Evolutionary conservation across 1,140 invertebrate species (phyloP).

Genomic region (Brachionus plicatilis): DNA sequence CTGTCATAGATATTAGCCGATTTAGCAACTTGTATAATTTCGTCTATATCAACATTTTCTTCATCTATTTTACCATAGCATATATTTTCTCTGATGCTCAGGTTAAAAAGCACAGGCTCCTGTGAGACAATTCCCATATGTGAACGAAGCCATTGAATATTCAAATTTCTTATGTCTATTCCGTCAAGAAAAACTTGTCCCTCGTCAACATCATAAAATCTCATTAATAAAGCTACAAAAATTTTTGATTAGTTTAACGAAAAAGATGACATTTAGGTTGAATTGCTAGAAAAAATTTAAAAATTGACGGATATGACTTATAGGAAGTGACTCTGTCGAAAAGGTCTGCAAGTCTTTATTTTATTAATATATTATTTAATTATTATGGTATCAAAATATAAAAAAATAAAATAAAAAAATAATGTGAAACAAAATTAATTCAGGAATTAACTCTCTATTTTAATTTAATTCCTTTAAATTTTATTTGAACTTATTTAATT

Average conservation of each 20-base stretch:
- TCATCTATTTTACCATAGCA: slow-evolving; percentile 59
- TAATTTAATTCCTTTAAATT: no score
- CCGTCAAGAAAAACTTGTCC: slow-evolving; percentile 43
- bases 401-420: no score
- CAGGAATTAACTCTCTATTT: no score
- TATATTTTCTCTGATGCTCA: slow-evolving; percentile 72
- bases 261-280: no score
- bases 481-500: no score
- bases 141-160: slow-evolving; percentile 58
- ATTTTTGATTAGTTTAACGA: neutral
- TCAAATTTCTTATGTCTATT: slow-evolving; percentile 44
- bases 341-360: no score
- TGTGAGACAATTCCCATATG: slow-evolving; percentile 70
- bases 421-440: no score
- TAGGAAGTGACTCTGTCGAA: no score
- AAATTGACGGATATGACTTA: no score
- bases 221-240: slow-evolving; percentile 48
- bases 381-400: no score
- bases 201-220: slow-evolving; percentile 50
- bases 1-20: slow-evolving; percentile 81
- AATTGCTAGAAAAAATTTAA: no score
- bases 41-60: slow-evolving; percentile 60
- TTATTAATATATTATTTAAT: no score
- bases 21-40: slow-evolving; percentile 74
- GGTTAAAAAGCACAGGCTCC: slow-evolving; percentile 79